Evolutionary conservation across 2,888 invertebrate species (phyloP), one percentile per base, ranked within the genome.

Genomic region (Piscicola geometra): DNA sequence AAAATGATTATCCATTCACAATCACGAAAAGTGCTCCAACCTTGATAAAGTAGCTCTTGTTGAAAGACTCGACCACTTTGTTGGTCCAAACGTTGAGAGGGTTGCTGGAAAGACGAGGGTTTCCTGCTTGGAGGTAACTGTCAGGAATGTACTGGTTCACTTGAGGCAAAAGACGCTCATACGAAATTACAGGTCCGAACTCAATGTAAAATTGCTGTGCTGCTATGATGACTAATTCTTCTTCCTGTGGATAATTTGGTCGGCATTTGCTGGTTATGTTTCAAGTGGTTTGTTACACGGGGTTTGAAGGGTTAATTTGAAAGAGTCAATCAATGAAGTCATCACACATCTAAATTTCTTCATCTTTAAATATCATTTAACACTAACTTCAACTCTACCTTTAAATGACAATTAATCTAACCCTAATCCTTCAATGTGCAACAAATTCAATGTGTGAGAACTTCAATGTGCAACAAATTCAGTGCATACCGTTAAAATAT

Each of bases 181-280:
- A 90, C 80, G 93, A 93, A 90, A 96, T 90, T 81, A 95, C 94
- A 25, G 90, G 90, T 52, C 91, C 91, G 92, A 87, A 85, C 86
- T 98, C 98, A 78, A 99, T 94, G 84, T 93, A 99, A 87, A 98
- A 98, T 86, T 99, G 98, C 86, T 99, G 98, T 0, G 98, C 97
- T 0, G 95, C 94, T 81, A 99, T 93, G 93, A 96, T 94, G 0
- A 97, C 96, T 78, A 99, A 86, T 83, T 98, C 97, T 85, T 98
- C 96, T 86, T 98, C 97, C 87, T 88, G 79, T 41, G 79, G 78
- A 33, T 35, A n/a, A 30, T 18, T 2, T 41, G 35, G n/a, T n/a
- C n/a, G n/a, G n/a, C n/a, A n/a, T n/a, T n/a, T n/a, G n/a, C n/a
- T n/a, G n/a, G n/a, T n/a, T n/a, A n/a, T n/a, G n/a, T n/a, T n/a